phyloP scores from a whole-genome alignment of 2,113 vertebrate species.

The Lichenostomus cassidix region DNA sequence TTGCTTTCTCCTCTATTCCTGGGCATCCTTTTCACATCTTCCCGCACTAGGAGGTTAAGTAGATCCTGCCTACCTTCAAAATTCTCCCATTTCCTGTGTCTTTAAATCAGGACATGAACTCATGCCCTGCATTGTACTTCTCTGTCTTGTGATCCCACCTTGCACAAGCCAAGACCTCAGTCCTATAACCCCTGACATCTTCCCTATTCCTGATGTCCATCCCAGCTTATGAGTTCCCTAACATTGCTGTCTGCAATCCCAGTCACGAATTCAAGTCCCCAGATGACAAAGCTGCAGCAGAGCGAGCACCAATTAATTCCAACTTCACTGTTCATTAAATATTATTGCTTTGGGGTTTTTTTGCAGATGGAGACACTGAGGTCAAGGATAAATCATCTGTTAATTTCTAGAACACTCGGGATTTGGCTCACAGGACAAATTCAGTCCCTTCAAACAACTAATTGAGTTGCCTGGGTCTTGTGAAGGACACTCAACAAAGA shows the following conservation, averaged over 20 bases:
- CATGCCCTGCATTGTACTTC: background rate
- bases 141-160: background rate
- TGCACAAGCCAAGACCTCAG: background rate
- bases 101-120: background rate
- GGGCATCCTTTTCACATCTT: background rate
- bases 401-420: constrained; percentile 3
- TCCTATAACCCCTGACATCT: background rate
- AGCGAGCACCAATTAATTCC: background rate
- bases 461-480: background rate
- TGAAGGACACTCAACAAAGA: background rate
- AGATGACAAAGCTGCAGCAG: background rate
- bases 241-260: background rate
- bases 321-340: constrained; percentile 13
- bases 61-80: background rate
- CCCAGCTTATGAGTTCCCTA: background rate
- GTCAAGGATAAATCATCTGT: background rate
- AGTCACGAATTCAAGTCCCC: background rate
- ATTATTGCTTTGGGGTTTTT: background rate
- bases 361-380: background rate
- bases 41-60: background rate
- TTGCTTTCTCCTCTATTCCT: background rate
- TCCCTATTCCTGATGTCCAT: background rate
- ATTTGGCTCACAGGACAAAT: background rate
- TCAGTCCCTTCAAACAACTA: background rate
- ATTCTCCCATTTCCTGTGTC: background rate